Conservation (phyloP, 2,113 vertebrate species). For the Symphodus melops region DNA sequence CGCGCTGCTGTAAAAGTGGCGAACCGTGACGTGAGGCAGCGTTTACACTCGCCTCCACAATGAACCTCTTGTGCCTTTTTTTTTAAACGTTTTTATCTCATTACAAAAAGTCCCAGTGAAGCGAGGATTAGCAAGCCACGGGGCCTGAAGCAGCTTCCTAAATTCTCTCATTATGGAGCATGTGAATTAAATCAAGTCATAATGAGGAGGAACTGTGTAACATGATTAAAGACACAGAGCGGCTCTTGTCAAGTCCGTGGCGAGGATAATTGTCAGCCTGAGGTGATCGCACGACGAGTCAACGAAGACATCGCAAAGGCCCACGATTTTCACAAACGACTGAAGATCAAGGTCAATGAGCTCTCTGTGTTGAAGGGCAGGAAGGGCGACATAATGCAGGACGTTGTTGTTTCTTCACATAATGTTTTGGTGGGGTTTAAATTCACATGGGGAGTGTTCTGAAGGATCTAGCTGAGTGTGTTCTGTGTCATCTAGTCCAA, state of each 20-base stretch:
- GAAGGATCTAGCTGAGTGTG: neutral
- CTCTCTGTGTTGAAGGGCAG: neutral
- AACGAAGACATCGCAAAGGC: conserved; percentile 10
- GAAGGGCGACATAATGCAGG: neutral
- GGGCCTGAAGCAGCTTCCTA: conserved; percentile 19
- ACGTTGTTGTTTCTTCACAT: neutral
- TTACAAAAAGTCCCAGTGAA: conserved; percentile 3
- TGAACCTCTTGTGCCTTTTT: conserved; percentile 49
- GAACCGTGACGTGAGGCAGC: conserved; percentile 3
- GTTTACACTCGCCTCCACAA: conserved; percentile 45
- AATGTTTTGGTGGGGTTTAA: neutral
- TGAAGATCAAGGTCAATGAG: conserved; percentile 22
- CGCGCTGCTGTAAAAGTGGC: conserved; percentile 40
- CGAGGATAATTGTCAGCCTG: conserved; percentile 31
- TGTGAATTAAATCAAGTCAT: conserved; percentile 39
- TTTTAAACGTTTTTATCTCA: conserved; percentile 29
- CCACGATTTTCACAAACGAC: neutral
- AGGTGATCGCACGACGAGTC: conserved; percentile 13
- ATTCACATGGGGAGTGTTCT: neutral
- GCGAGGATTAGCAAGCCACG: conserved; percentile 5
- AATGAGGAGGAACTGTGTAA: conserved; percentile 33
- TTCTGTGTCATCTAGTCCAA: conserved; percentile 82
- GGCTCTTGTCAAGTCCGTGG: conserved; percentile 20
- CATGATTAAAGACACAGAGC: conserved; percentile 44
- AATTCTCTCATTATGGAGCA: conserved; percentile 21